Base-by-base conservation (phyloP, 2,797 vertebrate species). In the Carapus acus region DNA sequence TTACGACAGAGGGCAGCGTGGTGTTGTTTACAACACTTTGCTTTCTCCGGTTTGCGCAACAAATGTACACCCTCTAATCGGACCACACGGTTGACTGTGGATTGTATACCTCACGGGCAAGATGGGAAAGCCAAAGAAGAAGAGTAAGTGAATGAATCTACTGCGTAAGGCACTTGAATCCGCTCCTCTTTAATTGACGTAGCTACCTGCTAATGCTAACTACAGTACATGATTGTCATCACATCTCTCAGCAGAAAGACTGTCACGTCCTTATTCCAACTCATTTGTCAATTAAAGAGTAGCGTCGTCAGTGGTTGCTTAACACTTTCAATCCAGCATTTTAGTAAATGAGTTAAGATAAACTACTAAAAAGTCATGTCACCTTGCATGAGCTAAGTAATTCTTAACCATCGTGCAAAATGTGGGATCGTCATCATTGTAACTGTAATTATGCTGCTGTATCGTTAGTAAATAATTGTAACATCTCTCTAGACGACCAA, bases 401-500 rank as follows among this genome's bases (percentile, higher is more conserved):
- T n/a, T n/a, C n/a, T n/a, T n/a, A n/a, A n/a, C n/a, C n/a, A n/a
- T n/a, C n/a, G n/a, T n/a, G n/a, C n/a, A n/a, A n/a, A n/a, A n/a
- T n/a, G n/a, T n/a, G n/a, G n/a, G n/a, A n/a, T n/a, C n/a, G n/a
- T n/a, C n/a, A n/a, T n/a, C n/a, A n/a, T n/a, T n/a, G n/a, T n/a
- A n/a, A n/a, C n/a, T n/a, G n/a, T n/a, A n/a, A n/a, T n/a, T n/a
- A n/a, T n/a, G n/a, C n/a, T n/a, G n/a, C n/a, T 36, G 2, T 15
- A 4, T 15, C 2, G 7, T 15, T 36, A 36, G n/a, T 3, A 4
- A 18, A 3, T 23, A 14, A 20, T 43, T 56, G 3, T 46, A 2
- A 29, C n/a, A n/a, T n/a, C n/a, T n/a, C n/a, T n/a, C n/a, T n/a
- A 98, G 94, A 88, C 74, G 91, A 94, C 6, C 73, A 85, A 21